Conservation (phyloP, 2,888 invertebrate species). For the Leptinotarsa rubiginosa region DNA sequence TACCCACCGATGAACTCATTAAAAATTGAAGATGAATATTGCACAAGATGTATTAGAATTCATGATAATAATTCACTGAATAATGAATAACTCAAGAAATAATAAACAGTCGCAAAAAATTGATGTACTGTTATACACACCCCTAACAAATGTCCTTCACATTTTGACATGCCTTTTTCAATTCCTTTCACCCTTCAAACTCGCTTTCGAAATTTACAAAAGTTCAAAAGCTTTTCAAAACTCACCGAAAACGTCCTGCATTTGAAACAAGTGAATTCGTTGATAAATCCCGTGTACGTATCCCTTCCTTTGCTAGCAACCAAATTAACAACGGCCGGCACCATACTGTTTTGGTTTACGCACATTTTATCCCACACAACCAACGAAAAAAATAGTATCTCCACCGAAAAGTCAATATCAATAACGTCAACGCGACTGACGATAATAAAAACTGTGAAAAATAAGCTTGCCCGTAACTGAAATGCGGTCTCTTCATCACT, state of each 20-base stretch:
- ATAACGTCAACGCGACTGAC: neutral
- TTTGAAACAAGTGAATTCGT: constrained; percentile 62
- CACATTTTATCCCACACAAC: constrained; percentile 59
- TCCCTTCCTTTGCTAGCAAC: constrained; percentile 64
- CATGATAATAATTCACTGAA: no score
- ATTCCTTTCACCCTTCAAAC: no score
- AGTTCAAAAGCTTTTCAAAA: neutral
- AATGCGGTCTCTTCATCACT: constrained; percentile 36
- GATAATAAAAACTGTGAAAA: constrained; percentile 17
- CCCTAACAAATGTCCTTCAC: neutral
- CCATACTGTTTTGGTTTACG: constrained; percentile 64
- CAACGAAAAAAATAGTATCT: constrained; percentile 18
- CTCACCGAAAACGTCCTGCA: constrained; percentile 64
- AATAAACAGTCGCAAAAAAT: no score
- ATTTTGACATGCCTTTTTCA: neutral
- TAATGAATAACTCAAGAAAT: no score
- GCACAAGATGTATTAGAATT: no score
- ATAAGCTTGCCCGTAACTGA: constrained; percentile 9
- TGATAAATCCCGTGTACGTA: constrained; percentile 64
- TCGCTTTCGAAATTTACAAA: no score
- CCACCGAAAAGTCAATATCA: constrained; percentile 19
- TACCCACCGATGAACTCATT: no score
- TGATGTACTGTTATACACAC: no score
- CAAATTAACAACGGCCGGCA: constrained; percentile 64
- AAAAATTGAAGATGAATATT: no score